phyloP scores from a whole-genome alignment of 1,140 invertebrate genomes.

The Chymomyza costata region DNA sequence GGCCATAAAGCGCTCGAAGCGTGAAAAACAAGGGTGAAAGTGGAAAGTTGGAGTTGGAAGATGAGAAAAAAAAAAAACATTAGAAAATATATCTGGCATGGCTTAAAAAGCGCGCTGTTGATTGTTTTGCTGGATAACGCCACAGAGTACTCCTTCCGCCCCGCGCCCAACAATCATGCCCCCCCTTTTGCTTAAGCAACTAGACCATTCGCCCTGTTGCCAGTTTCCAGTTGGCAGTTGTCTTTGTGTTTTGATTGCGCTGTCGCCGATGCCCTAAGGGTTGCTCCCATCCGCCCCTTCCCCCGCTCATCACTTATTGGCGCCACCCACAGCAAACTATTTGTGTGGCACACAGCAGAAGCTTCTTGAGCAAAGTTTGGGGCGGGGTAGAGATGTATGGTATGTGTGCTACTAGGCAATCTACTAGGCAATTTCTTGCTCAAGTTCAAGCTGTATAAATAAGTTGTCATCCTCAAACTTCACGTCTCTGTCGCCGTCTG shows the following conservation, averaged over 20 bases:
- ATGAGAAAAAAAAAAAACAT: conserved; percentile 72
- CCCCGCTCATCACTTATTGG: conserved; percentile 8
- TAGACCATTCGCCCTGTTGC: conserved; percentile 36
- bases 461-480: too few species aligned
- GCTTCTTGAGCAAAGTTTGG: too few species aligned
- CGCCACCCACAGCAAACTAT: conserved; percentile 18
- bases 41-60: conserved; percentile 71
- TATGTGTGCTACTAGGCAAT: conserved; percentile 70
- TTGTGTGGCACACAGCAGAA: conserved; percentile 28
- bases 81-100: conserved; percentile 70
- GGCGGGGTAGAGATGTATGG: too few species aligned
- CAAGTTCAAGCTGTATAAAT: conserved; percentile 47
- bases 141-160: conserved; percentile 14
- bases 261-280: conserved; percentile 45
- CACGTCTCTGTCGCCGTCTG: too few species aligned
- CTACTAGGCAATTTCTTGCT: conserved; percentile 14
- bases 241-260: conserved; percentile 45
- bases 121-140: conserved; percentile 71
- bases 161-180: conserved; percentile 4
- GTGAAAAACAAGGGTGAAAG: conserved; percentile 71
- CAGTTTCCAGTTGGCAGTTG: conserved; percentile 2
- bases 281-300: conserved; percentile 10
- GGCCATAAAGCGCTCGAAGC: conserved; percentile 67
- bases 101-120: conserved; percentile 72
- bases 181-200: conserved; percentile 3